A percentile compares a stretch with the other conserved stretches of the same genome.
phyloP scores from a whole-genome alignment of 2,113 vertebrate genomes.

The Cryptotis parvus region DNA sequence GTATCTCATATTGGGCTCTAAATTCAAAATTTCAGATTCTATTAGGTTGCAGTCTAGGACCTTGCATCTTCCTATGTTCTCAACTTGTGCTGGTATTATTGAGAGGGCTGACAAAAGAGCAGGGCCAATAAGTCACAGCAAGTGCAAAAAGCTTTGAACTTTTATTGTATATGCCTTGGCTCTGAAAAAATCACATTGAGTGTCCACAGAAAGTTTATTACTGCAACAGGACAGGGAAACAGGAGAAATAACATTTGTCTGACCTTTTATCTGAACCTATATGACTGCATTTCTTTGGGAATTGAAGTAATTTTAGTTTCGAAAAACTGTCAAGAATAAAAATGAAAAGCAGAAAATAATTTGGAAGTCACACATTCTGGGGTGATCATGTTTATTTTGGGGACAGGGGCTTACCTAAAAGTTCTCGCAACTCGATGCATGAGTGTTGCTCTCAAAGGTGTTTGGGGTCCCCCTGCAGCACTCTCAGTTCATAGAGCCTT shows the following conservation, averaged over 20 bases:
- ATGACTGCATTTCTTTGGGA: not conserved
- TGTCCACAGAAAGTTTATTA: not conserved
- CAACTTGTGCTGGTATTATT: not conserved
- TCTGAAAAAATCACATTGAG: not conserved
- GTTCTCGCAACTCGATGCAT: no score
- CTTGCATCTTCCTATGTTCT: not conserved
- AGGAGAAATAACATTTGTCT: not conserved
- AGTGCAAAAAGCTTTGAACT: not conserved
- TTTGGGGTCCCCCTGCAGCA: no score
- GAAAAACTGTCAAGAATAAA: not conserved
- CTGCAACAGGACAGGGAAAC: not conserved
- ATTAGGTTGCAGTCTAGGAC: no score
- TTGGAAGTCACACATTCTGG: not conserved
- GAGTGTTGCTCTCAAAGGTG: no score
- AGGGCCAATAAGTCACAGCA: not conserved
- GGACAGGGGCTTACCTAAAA: no score
- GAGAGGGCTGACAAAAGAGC: not conserved
- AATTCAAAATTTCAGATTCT: not conserved
- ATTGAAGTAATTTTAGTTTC: not conserved
- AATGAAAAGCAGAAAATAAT: not conserved
- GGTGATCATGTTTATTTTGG: not conserved
- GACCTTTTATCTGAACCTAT: not conserved
- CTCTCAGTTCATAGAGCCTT: no score
- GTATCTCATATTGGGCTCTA: not conserved
- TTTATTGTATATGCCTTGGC: not conserved